Percentiles rank a stretch among this genome's conserved stretches.
Conservation (phyloP, 2,888 invertebrate genomes). For the Pegoplata infirma region DNA sequence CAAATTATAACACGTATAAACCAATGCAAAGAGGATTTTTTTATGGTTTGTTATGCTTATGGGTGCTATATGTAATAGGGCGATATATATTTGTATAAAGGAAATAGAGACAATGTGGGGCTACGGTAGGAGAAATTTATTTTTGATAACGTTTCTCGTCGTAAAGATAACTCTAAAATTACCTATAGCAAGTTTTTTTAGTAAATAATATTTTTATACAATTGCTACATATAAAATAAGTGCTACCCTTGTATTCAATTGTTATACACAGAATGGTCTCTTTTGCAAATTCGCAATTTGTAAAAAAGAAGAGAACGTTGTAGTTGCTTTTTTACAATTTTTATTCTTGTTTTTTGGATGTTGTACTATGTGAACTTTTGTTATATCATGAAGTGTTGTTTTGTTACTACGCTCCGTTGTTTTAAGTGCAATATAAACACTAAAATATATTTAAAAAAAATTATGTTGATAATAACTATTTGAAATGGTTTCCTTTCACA, state of each 20-base stretch:
- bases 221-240: background rate
- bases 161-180: too few relatives aligned
- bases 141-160: too few relatives aligned
- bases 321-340: background rate
- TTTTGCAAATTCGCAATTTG: background rate
- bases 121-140: too few relatives aligned
- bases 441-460: too few relatives aligned
- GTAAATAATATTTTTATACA: background rate
- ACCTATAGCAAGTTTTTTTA: too few relatives aligned
- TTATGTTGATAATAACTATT: slow-evolving; percentile 22
- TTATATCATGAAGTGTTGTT: background rate
- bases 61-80: background rate
- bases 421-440: background rate
- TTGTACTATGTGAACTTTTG: background rate
- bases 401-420: background rate
- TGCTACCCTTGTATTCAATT: background rate
- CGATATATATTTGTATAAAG: background rate
- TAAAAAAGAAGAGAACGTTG: background rate
- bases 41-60: background rate
- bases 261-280: background rate
- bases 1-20: background rate
- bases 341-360: background rate
- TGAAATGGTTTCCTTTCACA: slow-evolving; percentile 50
- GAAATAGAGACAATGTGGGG: too few relatives aligned
- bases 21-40: background rate